These are phyloP conservation scores for Pseudocheirus occidentalis DNA, from an alignment of 2,797 vertebrate species.

Conservation along the genomic window DNA sequence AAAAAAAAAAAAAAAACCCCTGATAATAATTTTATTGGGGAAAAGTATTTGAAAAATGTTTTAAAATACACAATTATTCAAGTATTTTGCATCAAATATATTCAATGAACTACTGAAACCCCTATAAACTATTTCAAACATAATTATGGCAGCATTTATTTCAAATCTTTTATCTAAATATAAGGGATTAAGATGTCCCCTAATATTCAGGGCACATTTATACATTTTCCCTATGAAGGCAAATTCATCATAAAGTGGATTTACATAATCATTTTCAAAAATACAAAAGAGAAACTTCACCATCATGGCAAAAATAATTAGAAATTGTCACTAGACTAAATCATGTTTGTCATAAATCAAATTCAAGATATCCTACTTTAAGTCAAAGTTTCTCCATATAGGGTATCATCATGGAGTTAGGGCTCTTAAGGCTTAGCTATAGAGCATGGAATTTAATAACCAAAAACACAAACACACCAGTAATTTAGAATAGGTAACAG, in stretches of 20 bases:
- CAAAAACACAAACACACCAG: constrained; percentile 50
- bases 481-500: constrained; percentile 57
- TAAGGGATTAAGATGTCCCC: constrained; percentile 34
- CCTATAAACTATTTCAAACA: constrained; percentile 46
- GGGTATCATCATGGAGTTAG: background rate
- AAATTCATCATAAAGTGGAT: constrained; percentile 40
- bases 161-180: constrained; percentile 48
- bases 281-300: constrained; percentile 39
- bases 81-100: constrained; percentile 24
- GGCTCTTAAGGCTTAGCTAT: background rate
- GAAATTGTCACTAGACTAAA: constrained; percentile 64
- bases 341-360: constrained; percentile 68
- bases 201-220: constrained; percentile 30
- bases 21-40: background rate
- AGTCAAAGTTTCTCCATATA: constrained; percentile 56
- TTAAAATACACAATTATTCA: constrained; percentile 27
- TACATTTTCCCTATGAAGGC: constrained; percentile 2
- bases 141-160: constrained; percentile 41
- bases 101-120: constrained; percentile 29
- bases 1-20: background rate
- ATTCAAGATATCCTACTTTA: constrained; percentile 61
- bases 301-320: constrained; percentile 1
- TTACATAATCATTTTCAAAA: constrained; percentile 66
- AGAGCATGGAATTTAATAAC: constrained; percentile 31
- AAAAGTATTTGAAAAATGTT: constrained; percentile 43